Conservation (phyloP, 2,888 invertebrate genomes). For the Agrochola litura region DNA sequence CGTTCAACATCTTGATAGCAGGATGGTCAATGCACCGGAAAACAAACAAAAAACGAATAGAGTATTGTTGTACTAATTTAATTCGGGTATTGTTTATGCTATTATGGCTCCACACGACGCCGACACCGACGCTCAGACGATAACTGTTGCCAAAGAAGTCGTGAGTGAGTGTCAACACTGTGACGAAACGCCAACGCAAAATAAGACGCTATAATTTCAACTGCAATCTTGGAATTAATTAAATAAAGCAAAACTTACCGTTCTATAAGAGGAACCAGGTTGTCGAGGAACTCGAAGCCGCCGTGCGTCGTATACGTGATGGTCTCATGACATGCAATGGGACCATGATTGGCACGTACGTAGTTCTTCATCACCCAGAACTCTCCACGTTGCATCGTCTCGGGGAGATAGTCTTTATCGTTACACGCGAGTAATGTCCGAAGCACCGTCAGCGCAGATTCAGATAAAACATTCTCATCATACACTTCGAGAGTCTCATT, state of each 20-base stretch:
- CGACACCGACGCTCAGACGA: conserved; percentile 46
- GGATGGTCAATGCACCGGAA: conserved; percentile 43
- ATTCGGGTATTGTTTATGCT: conserved; percentile 63
- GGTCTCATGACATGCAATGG: conserved; percentile 94
- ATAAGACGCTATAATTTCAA: conserved; percentile 30
- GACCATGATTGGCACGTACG: conserved; percentile 93
- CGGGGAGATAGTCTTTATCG: conserved; percentile 91
- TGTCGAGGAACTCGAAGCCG: conserved; percentile 97
- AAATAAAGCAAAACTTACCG: conserved; percentile 83
- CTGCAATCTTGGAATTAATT: conserved; percentile 27
- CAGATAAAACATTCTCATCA: conserved; percentile 83
- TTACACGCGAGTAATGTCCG: conserved; percentile 91
- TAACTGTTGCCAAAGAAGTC: conserved; percentile 74
- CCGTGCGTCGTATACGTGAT: conserved; percentile 98
- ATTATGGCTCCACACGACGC: conserved; percentile 46
- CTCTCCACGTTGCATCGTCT: conserved; percentile 93
- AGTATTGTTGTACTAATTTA: conserved; percentile 62
- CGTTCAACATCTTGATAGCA: conserved; percentile 26
- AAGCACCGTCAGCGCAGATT: conserved; percentile 81
- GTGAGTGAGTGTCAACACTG: conserved; percentile 69
- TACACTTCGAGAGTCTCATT: conserved; percentile 80
- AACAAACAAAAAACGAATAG: conserved; percentile 49
- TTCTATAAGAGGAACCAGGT: conserved; percentile 95
- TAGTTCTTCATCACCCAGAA: conserved; percentile 98
- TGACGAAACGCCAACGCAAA: conserved; percentile 70